These are phyloP conservation scores for Pygocentrus nattereri DNA, from an alignment of 2,797 vertebrate species.

Conservation along the genomic window DNA sequence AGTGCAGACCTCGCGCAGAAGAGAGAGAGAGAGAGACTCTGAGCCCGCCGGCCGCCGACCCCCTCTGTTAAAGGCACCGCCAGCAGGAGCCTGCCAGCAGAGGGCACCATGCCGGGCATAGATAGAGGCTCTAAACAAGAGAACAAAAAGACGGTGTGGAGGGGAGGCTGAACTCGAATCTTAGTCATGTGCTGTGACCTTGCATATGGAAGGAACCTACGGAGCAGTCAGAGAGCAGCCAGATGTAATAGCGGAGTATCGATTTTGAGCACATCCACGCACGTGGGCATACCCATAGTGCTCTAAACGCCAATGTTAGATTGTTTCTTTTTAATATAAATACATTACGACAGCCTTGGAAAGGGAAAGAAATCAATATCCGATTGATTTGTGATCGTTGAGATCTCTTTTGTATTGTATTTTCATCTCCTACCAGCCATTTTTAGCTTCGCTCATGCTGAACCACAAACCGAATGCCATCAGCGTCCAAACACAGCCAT, in stretches of 20 bases:
- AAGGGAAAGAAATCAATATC: background rate
- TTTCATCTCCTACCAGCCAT: background rate
- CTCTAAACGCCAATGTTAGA: background rate
- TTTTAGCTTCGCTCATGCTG: background rate
- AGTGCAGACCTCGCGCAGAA: background rate
- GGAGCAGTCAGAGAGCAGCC: background rate
- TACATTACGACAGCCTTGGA: too few relatives aligned
- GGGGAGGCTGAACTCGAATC: background rate
- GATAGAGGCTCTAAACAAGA: background rate
- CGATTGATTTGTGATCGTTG: background rate
- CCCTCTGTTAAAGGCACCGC: background rate
- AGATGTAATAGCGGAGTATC: background rate
- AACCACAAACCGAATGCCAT: background rate
- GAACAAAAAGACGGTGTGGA: background rate
- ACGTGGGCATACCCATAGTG: background rate
- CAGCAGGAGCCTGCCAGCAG: slow-evolving; percentile 10
- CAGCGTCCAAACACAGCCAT: background rate
- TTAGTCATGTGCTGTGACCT: background rate
- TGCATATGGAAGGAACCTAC: background rate
- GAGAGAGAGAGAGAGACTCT: background rate
- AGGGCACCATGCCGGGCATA: background rate
- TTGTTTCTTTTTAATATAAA: background rate
- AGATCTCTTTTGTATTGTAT: background rate
- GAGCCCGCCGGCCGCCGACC: background rate
- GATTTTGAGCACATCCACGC: background rate